Conservation (phyloP, 2,888 invertebrate species). For the Mythimna loreyi region DNA sequence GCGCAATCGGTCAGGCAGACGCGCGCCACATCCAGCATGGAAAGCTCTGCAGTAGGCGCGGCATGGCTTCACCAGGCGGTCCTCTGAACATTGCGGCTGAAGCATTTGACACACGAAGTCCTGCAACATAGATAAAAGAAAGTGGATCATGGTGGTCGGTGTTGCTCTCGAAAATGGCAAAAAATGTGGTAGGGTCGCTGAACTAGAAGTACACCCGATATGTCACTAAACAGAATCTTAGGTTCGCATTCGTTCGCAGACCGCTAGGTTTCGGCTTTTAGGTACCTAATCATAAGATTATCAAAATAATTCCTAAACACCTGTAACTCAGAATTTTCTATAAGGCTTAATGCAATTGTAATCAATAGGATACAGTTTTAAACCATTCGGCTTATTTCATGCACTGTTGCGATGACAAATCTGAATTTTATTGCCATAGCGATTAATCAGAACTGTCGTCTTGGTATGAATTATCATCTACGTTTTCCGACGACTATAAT, state of each 20-base stretch:
- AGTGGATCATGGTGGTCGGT: background rate
- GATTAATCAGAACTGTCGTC: background rate
- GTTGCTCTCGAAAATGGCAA: background rate
- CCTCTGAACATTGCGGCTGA: constrained; percentile 94
- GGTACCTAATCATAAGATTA: background rate
- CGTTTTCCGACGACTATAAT: background rate
- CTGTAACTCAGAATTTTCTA: background rate
- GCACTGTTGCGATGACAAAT: constrained; percentile 27
- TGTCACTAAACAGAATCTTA: background rate
- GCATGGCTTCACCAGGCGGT: constrained; percentile 93
- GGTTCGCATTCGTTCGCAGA: constrained; percentile 1
- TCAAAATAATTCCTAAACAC: background rate
- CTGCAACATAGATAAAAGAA: constrained; percentile 63
- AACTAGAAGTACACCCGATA: no score
- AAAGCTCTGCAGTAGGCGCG: constrained; percentile 96
- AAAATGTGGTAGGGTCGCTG: no score
- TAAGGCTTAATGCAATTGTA: constrained; percentile 23
- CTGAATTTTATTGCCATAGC: constrained; percentile 13
- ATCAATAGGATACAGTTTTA: constrained; percentile 49
- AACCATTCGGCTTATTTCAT: constrained; percentile 44
- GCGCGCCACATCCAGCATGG: constrained; percentile 95
- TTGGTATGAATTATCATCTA: background rate
- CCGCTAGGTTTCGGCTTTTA: background rate
- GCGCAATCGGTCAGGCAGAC: constrained; percentile 93
- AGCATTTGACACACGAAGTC: constrained; percentile 97